These are phyloP conservation scores for Resseliella maxima DNA, from an alignment of 2,888 invertebrate genomes.

Conservation along the genomic window DNA sequence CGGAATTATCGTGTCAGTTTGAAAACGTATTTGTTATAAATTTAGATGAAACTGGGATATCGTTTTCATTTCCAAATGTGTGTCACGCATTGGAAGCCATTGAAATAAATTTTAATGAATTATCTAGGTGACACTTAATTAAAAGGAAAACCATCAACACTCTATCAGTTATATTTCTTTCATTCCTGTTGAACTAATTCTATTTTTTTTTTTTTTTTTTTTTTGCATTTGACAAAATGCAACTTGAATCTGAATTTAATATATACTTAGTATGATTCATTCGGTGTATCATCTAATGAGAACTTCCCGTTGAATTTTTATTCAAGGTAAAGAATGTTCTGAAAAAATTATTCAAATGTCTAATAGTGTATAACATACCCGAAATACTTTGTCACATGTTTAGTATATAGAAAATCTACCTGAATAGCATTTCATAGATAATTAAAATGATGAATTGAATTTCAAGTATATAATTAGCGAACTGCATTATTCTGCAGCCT, in stretches of 20 bases:
- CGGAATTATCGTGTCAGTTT: conserved; percentile 36
- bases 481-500: neutral
- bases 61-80: conserved; percentile 16
- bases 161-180: neutral
- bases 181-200: neutral
- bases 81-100: conserved; percentile 52
- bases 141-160: neutral
- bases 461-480: neutral
- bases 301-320: neutral
- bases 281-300: neutral
- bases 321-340: neutral
- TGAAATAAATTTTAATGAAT: conserved; percentile 36
- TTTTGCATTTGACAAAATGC: neutral
- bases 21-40: conserved; percentile 37
- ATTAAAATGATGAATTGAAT: neutral
- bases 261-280: neutral
- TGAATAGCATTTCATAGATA: neutral
- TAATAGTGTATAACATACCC: neutral
- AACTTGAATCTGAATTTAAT: neutral
- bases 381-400: neutral
- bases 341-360: neutral
- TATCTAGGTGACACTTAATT: conserved; percentile 42
- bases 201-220: neutral
- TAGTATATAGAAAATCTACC: neutral
- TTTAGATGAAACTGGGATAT: conserved; percentile 51